phyloP scores from a whole-genome alignment of 2,113 vertebrate genomes.

The Cochlearius cochlearius region DNA sequence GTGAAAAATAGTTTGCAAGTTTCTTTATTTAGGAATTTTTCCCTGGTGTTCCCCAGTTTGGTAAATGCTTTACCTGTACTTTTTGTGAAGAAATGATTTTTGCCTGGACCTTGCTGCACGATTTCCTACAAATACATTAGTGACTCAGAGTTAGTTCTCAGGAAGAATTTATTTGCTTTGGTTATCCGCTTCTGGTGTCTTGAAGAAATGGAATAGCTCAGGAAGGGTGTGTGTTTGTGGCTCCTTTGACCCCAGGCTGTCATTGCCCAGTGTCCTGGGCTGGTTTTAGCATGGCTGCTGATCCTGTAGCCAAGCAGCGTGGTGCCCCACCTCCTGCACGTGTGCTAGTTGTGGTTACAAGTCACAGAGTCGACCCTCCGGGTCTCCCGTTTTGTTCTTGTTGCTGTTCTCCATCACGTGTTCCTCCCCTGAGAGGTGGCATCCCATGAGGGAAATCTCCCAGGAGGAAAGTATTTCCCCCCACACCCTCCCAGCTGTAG shows the following conservation, averaged over 20 bases:
- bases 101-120: background rate
- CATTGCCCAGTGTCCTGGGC: background rate
- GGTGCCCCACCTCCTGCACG: background rate
- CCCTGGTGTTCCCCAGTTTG: background rate
- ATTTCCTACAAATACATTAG: background rate
- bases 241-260: background rate
- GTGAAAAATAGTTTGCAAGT: background rate
- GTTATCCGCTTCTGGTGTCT: background rate
- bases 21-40: background rate
- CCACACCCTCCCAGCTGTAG: rapidly evolving
- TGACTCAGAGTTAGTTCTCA: background rate
- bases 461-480: background rate
- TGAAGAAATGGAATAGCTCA: background rate
- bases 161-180: background rate
- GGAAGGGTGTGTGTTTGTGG: background rate
- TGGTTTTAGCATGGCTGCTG: background rate
- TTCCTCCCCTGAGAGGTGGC: background rate
- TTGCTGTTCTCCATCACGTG: background rate
- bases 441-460: background rate
- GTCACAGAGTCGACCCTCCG: rapidly evolving
- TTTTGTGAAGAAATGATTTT: background rate
- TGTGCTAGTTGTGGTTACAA: background rate
- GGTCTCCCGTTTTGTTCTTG: background rate
- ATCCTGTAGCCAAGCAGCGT: rapidly evolving
- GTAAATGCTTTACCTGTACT: background rate